Conservation (phyloP, 2,888 invertebrate genomes). For the Rhagonycha fulva region DNA sequence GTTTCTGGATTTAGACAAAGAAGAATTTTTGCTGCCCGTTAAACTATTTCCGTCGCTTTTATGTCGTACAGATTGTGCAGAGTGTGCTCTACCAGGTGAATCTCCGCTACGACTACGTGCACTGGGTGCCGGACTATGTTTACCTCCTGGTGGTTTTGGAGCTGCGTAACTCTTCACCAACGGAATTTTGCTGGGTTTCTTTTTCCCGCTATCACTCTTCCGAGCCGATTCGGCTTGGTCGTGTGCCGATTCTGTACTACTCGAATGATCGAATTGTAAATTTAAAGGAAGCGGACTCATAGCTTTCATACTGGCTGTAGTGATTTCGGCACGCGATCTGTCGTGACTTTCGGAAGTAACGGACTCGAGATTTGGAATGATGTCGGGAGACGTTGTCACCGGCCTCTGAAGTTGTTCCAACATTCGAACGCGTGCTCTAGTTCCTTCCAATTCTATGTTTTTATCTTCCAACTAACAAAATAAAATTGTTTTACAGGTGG, state of each 20-base stretch:
- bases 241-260: constrained; percentile 69
- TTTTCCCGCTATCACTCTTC: constrained; percentile 38
- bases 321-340: constrained; percentile 54
- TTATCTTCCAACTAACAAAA: constrained; percentile 75
- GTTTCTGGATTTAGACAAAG: constrained; percentile 52
- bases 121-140: constrained; percentile 48
- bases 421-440: constrained; percentile 75
- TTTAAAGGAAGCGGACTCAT: constrained; percentile 61
- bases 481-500: neutral
- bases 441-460: constrained; percentile 83
- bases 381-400: constrained; percentile 47
- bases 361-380: constrained; percentile 55
- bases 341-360: constrained; percentile 51
- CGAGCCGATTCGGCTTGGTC: constrained; percentile 58
- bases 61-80: constrained; percentile 57
- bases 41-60: constrained; percentile 48
- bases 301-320: constrained; percentile 63
- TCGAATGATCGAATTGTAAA: constrained; percentile 61
- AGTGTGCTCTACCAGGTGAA: constrained; percentile 58
- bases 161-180: constrained; percentile 63
- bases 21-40: constrained; percentile 48
- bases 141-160: constrained; percentile 63
- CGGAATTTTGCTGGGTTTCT: constrained; percentile 74
- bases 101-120: constrained; percentile 56
- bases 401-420: constrained; percentile 62